Base-by-base conservation (phyloP, 2,888 invertebrate genomes). In the Heliconius ismenius region DNA sequence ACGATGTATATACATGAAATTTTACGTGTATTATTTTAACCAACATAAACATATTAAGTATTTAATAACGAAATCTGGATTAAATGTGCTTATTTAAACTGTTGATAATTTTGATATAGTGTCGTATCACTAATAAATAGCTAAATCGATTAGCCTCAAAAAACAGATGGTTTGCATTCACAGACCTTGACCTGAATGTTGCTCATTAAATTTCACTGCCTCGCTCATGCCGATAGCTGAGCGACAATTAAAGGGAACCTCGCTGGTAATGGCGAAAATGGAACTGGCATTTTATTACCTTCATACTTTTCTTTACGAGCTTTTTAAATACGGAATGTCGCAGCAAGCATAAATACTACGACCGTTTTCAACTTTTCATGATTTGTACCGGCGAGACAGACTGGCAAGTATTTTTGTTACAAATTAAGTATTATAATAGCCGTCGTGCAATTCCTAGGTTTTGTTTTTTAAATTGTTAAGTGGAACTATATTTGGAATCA, bases 171-270 rank as follows among this genome's bases (percentile, higher is more conserved):
- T 80, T 83, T 81, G 79, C 83, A 84, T 81, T 84, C 81, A 83
- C 83, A 84, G 87, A 84, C 91, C 91, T 91, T 91, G 91, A 89
- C 90, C 90, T 82, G 83, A 91, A 90, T 90, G 86, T 86, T 85
- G 85, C 88, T 91, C 89, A 88, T 91, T 90, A 90, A 91, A 91
- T 91, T 90, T 87, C 86, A 89, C 86, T 87, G 87, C 86, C 86
- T 86, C 89, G 88, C 86, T 89, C 86, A 88, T 87, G 86, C 85
- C 89, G 87, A 89, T 91, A 87, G 88, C 87, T 85, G 86, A 86
- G 88, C 86, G 87, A 87, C 88, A 91, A 92, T 91, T 90, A 91
- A 90, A 90, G 84, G 82, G 85, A 86, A 86, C 86, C 85, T 86
- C 86, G 84, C 83, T 81, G 83, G 85, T 84, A 89, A 87, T 83